Percentiles rank a stretch among this genome's conserved stretches.
These are phyloP conservation scores for Xiphophorus couchianus DNA, from an alignment of 2,113 vertebrate genomes.

Conservation along the genomic window DNA sequence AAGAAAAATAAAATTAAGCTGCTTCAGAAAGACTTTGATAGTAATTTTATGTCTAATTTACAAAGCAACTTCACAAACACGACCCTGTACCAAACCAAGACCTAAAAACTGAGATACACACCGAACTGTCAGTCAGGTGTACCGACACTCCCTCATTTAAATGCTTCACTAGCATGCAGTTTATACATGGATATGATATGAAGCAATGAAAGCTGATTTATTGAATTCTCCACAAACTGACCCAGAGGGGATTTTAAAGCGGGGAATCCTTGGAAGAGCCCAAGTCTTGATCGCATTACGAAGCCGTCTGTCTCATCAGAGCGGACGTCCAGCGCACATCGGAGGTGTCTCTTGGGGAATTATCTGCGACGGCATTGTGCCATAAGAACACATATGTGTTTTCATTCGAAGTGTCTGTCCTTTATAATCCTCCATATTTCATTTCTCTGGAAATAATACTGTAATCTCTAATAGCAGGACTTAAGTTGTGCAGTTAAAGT, in stretches of 20 bases:
- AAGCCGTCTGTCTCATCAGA: slow-evolving; percentile 5
- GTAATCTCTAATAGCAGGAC: slow-evolving; percentile 44
- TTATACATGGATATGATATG: not conserved
- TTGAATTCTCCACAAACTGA: not conserved
- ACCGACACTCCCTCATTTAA: no score
- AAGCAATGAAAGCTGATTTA: not conserved
- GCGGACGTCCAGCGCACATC: slow-evolving; percentile 5
- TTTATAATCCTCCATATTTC: slow-evolving; percentile 22
- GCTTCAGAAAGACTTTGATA: no score
- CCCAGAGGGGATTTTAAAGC: not conserved
- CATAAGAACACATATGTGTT: slow-evolving; percentile 30
- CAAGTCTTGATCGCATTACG: slow-evolving; percentile 12
- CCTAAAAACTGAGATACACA: no score
- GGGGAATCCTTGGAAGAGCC: not conserved
- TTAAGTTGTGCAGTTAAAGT: not conserved
- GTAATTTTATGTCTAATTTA: no score
- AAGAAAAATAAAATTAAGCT: no score
- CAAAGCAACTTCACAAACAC: no score
- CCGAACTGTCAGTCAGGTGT: no score
- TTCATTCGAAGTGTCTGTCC: slow-evolving; percentile 30
- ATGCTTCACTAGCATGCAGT: no score
- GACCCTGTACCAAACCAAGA: no score
- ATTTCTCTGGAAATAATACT: slow-evolving; percentile 25
- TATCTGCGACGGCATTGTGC: not conserved
- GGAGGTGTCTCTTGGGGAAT: slow-evolving; percentile 8